A percentile compares a stretch with the other conserved stretches of the same genome.
Conservation (phyloP, 2,888 invertebrate genomes). For the Andrena trimmerana region DNA sequence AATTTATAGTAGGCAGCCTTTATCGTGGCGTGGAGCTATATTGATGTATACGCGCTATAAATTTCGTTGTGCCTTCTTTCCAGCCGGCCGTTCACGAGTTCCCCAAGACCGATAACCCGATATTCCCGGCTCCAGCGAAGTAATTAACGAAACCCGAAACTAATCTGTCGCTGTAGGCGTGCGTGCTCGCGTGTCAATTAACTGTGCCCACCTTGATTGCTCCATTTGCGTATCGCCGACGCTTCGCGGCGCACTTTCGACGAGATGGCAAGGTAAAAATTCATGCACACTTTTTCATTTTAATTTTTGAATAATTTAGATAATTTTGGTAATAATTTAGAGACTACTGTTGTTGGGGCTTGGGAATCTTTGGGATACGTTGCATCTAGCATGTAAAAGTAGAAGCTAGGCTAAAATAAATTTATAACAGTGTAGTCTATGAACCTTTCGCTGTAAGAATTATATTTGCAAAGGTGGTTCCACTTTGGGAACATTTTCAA, state of each 20-base stretch:
- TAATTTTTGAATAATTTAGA: background rate
- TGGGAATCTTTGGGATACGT: too few relatives aligned
- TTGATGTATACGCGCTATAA: constrained; percentile 23
- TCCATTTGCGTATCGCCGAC: background rate
- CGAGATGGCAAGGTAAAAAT: background rate
- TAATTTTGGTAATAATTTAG: background rate
- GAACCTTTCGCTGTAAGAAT: too few relatives aligned
- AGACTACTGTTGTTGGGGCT: too few relatives aligned
- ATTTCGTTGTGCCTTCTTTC: constrained; percentile 18
- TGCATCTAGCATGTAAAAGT: too few relatives aligned
- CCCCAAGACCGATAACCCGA: background rate
- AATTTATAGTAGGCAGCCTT: constrained; percentile 23
- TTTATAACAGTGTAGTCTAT: too few relatives aligned
- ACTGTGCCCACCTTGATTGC: background rate
- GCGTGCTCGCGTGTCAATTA: constrained; percentile 13
- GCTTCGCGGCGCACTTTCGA: background rate
- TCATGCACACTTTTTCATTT: background rate
- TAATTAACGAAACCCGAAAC: constrained; percentile 26
- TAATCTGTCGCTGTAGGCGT: background rate
- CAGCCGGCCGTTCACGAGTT: background rate
- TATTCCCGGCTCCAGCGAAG: background rate
- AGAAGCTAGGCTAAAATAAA: too few relatives aligned
- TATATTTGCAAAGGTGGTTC: too few relatives aligned
- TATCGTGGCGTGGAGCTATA: constrained; percentile 12
- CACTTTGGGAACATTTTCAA: too few relatives aligned